These are phyloP conservation scores for Nicator chloris DNA, from an alignment of 2,113 vertebrate genomes.

Conservation along the genomic window DNA sequence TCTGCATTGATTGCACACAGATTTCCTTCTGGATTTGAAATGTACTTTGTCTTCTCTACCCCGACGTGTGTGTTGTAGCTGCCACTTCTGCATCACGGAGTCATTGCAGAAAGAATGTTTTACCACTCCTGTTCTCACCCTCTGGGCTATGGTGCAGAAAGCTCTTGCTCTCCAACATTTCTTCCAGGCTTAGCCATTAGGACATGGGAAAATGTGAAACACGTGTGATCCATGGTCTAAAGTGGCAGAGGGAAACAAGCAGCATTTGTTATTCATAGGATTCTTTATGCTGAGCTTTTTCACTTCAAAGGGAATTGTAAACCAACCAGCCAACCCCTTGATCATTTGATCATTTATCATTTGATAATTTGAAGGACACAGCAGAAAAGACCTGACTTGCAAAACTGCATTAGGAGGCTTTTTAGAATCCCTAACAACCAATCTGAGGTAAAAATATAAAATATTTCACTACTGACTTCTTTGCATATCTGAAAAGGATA, in stretches of 20 bases:
- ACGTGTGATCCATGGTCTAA: background rate
- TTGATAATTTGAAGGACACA: background rate
- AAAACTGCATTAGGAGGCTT: background rate
- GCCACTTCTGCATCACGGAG: background rate
- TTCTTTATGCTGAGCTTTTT: background rate
- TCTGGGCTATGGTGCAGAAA: background rate
- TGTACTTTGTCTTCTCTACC: background rate
- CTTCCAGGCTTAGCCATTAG: background rate
- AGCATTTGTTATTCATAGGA: background rate
- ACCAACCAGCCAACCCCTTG: background rate
- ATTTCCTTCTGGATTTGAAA: background rate
- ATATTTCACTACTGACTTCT: background rate
- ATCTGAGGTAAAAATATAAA: background rate
- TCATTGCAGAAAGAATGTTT: background rate
- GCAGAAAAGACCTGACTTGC: background rate
- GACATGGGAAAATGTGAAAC: background rate
- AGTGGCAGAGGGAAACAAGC: background rate
- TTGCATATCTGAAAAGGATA: background rate
- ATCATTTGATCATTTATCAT: background rate
- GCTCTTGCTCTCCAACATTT: background rate
- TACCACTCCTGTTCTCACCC: background rate
- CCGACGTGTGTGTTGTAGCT: background rate
- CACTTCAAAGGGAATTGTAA: constrained; percentile 2
- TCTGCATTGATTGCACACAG: background rate
- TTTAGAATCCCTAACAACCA: background rate